Evolutionary conservation across 1,140 invertebrate genomes (phyloP).

Genomic region (Drosophila grimshawi): DNA sequence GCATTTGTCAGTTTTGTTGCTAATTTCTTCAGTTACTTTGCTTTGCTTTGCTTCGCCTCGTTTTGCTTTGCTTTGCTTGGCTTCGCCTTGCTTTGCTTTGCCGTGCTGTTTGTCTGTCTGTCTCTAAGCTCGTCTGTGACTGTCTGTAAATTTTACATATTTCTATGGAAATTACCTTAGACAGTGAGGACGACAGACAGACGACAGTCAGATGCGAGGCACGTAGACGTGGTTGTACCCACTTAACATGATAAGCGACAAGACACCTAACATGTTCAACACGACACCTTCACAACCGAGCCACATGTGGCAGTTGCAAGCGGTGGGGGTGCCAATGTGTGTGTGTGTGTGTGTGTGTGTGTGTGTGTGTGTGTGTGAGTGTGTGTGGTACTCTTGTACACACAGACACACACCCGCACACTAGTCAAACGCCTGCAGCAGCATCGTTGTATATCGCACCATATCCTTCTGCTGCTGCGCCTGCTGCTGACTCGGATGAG

Average conservation of each 20-base stretch:
- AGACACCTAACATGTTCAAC: conserved; percentile 82
- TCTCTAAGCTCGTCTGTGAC: conserved; percentile 8
- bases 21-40: conserved; percentile 74
- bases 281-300: conserved; percentile 78
- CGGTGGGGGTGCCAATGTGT: not conserved
- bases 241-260: conserved; percentile 83
- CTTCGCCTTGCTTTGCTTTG: conserved; percentile 23
- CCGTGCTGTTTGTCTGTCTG: conserved; percentile 31
- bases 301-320: conserved; percentile 27
- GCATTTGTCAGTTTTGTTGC: conserved; percentile 52
- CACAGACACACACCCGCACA: not conserved
- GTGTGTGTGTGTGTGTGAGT: not conserved
- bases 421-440: conserved; percentile 40
- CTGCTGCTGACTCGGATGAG: conserved; percentile 62
- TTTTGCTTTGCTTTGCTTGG: conserved; percentile 3
- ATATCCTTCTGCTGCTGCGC: conserved; percentile 36
- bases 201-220: conserved; percentile 50
- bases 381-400: not conserved
- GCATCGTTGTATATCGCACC: conserved; percentile 19
- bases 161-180: conserved; percentile 80
- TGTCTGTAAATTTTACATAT: conserved; percentile 72
- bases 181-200: conserved; percentile 31
- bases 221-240: conserved; percentile 75
- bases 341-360: too few species aligned
- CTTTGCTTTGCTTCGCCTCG: not conserved